Base-by-base conservation (phyloP, 2,888 invertebrate species). In the Cheilosia variabilis region DNA sequence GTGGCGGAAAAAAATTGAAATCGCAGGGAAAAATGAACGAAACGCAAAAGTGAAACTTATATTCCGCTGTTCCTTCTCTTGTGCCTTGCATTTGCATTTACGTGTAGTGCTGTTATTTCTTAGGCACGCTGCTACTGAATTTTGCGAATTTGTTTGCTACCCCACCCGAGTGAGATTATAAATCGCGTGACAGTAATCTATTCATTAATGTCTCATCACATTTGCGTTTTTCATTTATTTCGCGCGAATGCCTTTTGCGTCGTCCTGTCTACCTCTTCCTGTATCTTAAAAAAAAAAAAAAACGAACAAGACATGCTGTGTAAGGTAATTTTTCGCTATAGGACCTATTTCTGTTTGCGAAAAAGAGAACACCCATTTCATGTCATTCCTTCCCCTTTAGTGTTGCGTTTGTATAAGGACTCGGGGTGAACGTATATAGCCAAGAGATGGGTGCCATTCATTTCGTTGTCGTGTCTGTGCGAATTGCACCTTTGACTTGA, bases 121-220 rank as follows among this genome's bases (percentile, higher is more conserved):
- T 24, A 60, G 58, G 22, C 13, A 22, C 19, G n/a, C 34, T 41
- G 50, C 66, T 66, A 57, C 68, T 75, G 68, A 65, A 53, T 58
- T 43, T 60, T 52, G n/a, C 22, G 27, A 34, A 50, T 65, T 76
- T 50, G 34, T 37, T 71, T 24, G 22, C 52, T 76, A 31, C 58
- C 15, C 19, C 63, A 53, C 63, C 58, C 17, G 62, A 55, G 63
- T 77, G 62, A 71, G 81, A 81, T 81, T 72, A 82, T 80, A 87
- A 87, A 88, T 88, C 88, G 88, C 88, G 88, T 88, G 88, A 88
- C 88, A 88, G 87, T 88, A 88, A 88, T 88, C 88, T 88, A 88
- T 88, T 87, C 88, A 88, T 88, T 88, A 88, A 87, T 88, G 88
- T 88, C 88, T 87, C 88, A 87, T 88, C 87, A 87, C 88, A 87